These are phyloP conservation scores for Drosophila insularis DNA, from an alignment of 1,140 invertebrate genomes.

Conservation along the genomic window DNA sequence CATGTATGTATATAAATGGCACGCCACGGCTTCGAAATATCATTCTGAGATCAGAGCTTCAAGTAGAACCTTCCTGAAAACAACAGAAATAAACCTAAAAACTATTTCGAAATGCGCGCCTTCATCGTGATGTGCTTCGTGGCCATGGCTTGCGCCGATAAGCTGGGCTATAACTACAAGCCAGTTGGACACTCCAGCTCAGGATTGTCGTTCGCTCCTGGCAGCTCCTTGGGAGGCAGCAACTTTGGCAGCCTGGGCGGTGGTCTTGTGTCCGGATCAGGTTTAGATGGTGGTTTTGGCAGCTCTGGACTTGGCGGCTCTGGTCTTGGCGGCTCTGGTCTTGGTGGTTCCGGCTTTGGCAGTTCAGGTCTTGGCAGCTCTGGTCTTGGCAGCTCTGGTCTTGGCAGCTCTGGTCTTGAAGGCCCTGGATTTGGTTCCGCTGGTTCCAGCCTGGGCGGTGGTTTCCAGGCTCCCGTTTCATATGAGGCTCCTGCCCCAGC, in stretches of 20 bases:
- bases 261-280: neutral
- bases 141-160: slow-evolving; percentile 66
- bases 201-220: slow-evolving; percentile 52
- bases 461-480: slow-evolving; percentile 36
- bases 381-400: too few species aligned
- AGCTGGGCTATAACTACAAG: slow-evolving; percentile 74
- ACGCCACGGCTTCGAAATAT: slow-evolving; percentile 40
- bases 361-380: too few species aligned
- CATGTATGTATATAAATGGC: slow-evolving; percentile 63
- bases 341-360: too few species aligned
- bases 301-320: slow-evolving; percentile 23
- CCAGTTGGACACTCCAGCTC: slow-evolving; percentile 70
- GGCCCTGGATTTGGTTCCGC: slow-evolving; percentile 11
- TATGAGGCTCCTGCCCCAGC: slow-evolving; percentile 62
- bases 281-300: slow-evolving; percentile 19
- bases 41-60: slow-evolving; percentile 70
- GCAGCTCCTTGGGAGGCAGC: slow-evolving; percentile 35
- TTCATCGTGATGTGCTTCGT: slow-evolving; percentile 73
- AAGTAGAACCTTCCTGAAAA: slow-evolving; percentile 53
- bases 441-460: slow-evolving; percentile 30
- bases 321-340: too few species aligned
- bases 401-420: slow-evolving; percentile 32
- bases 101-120: slow-evolving; percentile 57
- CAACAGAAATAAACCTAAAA: neutral
- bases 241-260: slow-evolving; percentile 41